Conservation (phyloP, 2,797 vertebrate genomes). For the Microtus californicus region DNA sequence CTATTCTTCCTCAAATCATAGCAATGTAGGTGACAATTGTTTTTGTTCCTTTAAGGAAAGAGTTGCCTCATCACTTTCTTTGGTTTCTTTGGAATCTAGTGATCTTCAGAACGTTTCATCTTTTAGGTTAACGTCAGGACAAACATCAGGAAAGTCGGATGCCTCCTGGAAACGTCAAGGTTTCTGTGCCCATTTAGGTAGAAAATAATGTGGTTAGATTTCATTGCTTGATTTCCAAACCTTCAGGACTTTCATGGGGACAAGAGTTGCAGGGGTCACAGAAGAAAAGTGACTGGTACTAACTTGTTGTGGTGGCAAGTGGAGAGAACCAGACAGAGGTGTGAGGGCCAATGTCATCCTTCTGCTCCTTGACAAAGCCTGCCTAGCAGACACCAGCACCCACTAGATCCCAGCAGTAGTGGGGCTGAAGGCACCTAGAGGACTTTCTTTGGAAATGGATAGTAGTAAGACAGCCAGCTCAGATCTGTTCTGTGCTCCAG, state of each 20-base stretch:
- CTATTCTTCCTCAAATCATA: not conserved
- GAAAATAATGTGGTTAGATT: conserved; percentile 41
- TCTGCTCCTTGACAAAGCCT: not conserved
- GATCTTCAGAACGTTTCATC: not conserved
- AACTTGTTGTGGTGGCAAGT: not conserved
- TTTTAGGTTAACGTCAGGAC: not conserved
- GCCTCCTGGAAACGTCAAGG: conserved; percentile 64
- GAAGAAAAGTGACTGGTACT: not conserved
- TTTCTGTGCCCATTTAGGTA: conserved; percentile 52
- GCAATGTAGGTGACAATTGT: not conserved
- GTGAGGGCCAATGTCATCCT: not conserved
- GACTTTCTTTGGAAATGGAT: not conserved
- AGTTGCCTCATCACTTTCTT: not conserved
- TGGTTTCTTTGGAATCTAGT: not conserved
- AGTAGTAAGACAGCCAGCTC: not conserved
- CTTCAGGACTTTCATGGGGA: conserved; percentile 29
- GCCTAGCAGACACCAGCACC: accelerated
- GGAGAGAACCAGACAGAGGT: not conserved
- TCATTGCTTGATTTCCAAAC: conserved; percentile 61
- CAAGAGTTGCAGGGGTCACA: not conserved
- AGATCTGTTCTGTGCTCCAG: not conserved
- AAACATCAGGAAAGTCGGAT: conserved; percentile 22
- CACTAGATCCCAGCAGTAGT: not conserved
- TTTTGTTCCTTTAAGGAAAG: not conserved
- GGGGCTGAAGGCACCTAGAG: accelerated